Evolutionary conservation across 2,888 invertebrate genomes (phyloP).

Genomic region (Cheilosia grossa): DNA sequence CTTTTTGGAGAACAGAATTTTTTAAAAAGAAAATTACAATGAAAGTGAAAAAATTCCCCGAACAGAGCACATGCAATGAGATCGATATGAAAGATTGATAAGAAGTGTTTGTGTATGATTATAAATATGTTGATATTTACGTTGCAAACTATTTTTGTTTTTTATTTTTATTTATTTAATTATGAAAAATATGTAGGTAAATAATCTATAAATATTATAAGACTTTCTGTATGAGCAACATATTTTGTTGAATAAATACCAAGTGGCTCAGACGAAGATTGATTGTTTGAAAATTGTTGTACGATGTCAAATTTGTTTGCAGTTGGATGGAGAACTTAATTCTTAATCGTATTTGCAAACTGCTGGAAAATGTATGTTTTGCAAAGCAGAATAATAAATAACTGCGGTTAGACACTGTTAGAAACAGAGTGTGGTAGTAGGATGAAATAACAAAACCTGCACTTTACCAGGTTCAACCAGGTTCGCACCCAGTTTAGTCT

Average conservation of each 20-base stretch:
- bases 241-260: constrained; percentile 19
- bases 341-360: too few species aligned
- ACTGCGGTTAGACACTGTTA: too few species aligned
- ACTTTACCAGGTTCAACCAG: too few species aligned
- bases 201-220: background rate
- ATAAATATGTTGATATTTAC: constrained; percentile 56
- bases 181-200: constrained; percentile 17
- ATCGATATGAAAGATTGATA: constrained; percentile 82
- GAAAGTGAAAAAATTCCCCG: constrained; percentile 64
- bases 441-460: too few species aligned
- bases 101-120: constrained; percentile 65
- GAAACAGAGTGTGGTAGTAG: too few species aligned
- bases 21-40: constrained; percentile 54
- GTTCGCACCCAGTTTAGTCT: too few species aligned
- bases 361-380: too few species aligned
- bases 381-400: too few species aligned
- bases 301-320: too few species aligned
- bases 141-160: constrained; percentile 58
- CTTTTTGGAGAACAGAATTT: constrained; percentile 3
- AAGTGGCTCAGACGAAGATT: too few species aligned
- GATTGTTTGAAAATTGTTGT: too few species aligned
- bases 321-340: too few species aligned
- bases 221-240: constrained; percentile 39
- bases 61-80: constrained; percentile 79
- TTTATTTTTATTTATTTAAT: constrained; percentile 38